Percentiles rank a stretch among this genome's conserved stretches.
These are phyloP conservation scores for Trachythela sp. DNA, from an alignment of 64 coral and sea anemone species.

Conservation along the genomic window DNA sequence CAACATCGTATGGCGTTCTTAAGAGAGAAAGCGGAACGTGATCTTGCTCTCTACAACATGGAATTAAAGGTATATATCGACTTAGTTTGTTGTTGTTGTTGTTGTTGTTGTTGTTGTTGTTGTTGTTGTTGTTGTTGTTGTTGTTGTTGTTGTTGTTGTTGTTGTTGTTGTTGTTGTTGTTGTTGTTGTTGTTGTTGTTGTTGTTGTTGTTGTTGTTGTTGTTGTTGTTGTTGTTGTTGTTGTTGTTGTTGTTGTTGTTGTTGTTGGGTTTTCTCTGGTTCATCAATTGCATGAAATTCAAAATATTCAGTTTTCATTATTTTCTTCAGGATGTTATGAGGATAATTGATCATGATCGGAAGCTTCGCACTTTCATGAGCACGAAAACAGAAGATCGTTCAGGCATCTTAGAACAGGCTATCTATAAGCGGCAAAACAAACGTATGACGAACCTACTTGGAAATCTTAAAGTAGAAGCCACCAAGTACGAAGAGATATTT, in stretches of 20 bases:
- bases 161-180: too few species aligned
- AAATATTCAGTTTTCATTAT: neutral
- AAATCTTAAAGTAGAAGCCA: constrained; percentile 61
- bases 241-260: too few species aligned
- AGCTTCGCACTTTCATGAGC: constrained; percentile 81
- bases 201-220: too few species aligned
- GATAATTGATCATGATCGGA: constrained; percentile 77
- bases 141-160: too few species aligned
- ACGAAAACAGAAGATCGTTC: constrained; percentile 76
- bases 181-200: too few species aligned
- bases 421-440: constrained; percentile 44
- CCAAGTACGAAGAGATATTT: constrained; percentile 89
- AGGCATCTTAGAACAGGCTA: constrained; percentile 58
- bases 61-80: constrained; percentile 81
- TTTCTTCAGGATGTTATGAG: neutral
- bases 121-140: too few species aligned
- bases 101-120: neutral
- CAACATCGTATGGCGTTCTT: constrained; percentile 86
- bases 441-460: constrained; percentile 49
- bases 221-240: too few species aligned
- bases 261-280: too few species aligned
- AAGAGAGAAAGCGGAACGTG: constrained; percentile 69
- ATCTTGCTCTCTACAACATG: constrained; percentile 67
- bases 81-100: neutral
- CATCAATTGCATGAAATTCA: too few species aligned